Evolutionary conservation across 2,797 vertebrate species (phyloP).

Genomic region (Basileuterus tristriatus): DNA sequence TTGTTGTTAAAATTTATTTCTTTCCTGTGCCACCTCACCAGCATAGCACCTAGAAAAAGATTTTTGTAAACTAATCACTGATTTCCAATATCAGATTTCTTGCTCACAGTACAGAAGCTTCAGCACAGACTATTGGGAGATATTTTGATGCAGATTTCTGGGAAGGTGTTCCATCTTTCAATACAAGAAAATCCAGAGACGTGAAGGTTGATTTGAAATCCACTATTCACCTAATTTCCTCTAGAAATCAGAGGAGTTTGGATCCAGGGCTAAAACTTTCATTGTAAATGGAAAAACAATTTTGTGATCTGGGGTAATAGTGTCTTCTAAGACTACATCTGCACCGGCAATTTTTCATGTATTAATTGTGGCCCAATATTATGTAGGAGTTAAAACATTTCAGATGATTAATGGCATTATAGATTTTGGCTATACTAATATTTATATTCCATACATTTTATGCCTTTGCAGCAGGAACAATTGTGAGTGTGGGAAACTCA

Average conservation of each 20-base stretch:
- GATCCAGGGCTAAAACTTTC: background rate
- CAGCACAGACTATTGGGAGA: rapidly evolving
- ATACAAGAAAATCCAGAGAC: background rate
- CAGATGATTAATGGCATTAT: background rate
- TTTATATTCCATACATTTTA: background rate
- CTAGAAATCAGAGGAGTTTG: background rate
- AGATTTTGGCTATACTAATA: background rate
- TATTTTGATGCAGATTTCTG: background rate
- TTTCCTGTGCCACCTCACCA: background rate
- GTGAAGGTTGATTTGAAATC: background rate
- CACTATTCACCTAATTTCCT: background rate
- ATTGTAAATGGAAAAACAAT: background rate
- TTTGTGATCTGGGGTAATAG: background rate
- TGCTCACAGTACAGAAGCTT: background rate
- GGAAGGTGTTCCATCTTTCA: background rate
- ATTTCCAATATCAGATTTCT: background rate
- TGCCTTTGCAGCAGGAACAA: background rate
- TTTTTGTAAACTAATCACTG: background rate
- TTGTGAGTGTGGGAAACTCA: background rate
- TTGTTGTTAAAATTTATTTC: background rate
- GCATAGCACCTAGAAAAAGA: background rate
- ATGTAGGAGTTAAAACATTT: background rate
- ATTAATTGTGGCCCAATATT: background rate
- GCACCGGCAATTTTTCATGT: background rate
- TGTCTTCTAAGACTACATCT: background rate